These are phyloP conservation scores for Drosophila mojavensis DNA, from an alignment of 1,140 invertebrate genomes.

Conservation along the genomic window DNA sequence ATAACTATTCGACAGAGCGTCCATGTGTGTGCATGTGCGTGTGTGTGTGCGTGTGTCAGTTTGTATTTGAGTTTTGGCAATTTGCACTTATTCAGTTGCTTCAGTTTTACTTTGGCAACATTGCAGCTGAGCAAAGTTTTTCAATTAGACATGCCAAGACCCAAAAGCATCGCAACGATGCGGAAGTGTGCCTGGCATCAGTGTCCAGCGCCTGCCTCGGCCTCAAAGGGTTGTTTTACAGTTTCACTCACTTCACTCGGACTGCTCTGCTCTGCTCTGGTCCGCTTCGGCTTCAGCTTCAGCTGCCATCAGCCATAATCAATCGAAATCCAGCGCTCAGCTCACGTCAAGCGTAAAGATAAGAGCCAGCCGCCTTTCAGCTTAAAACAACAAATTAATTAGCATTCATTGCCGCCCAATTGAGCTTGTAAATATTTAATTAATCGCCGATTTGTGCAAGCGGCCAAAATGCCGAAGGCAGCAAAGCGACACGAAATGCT, in stretches of 20 bases:
- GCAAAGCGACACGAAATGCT: slow-evolving; percentile 19
- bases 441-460: slow-evolving; percentile 66
- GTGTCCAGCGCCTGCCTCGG: not conserved
- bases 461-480: slow-evolving; percentile 25
- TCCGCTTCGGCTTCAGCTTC: no score
- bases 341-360: slow-evolving; percentile 64
- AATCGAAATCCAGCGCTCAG: slow-evolving; percentile 31
- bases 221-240: slow-evolving; percentile 53
- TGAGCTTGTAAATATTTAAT: slow-evolving; percentile 82
- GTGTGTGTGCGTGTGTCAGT: slow-evolving; percentile 4
- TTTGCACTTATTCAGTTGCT: slow-evolving; percentile 49
- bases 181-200: slow-evolving; percentile 39
- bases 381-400: slow-evolving; percentile 69
- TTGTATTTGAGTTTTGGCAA: slow-evolving; percentile 50
- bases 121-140: slow-evolving; percentile 61
- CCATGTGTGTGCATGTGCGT: not conserved
- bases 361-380: slow-evolving; percentile 48
- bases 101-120: slow-evolving; percentile 31
- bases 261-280: not conserved
- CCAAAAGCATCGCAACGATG: slow-evolving; percentile 12
- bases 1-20: slow-evolving; percentile 59
- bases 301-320: slow-evolving; percentile 43
- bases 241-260: slow-evolving; percentile 25
- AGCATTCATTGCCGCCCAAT: slow-evolving; percentile 74
- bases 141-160: slow-evolving; percentile 70